Base-by-base conservation (phyloP, 2,113 vertebrate species). In the Acanthochromis polyacanthus region DNA sequence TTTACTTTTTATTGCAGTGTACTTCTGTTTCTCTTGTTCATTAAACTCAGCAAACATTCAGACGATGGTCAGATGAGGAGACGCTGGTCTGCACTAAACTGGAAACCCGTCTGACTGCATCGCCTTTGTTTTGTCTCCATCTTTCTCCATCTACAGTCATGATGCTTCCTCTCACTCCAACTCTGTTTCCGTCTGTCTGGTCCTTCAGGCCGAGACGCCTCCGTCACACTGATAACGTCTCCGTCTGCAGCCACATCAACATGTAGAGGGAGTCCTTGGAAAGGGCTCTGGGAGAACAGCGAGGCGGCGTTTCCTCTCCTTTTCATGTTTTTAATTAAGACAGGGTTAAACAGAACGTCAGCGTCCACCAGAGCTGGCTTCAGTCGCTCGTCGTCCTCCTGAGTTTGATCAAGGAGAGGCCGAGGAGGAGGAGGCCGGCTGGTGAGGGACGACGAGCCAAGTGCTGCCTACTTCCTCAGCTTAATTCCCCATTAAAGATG, bases 201-300 rank as follows among this genome's bases (percentile, higher is more conserved):
- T 48, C 52, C 85, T 66, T 67, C 59, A 64, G 81, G 88, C 81
- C 71, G 25, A n/a, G n/a, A n/a, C n/a, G n/a, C n/a, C n/a, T 75
- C 78, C 56, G 56, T 77, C 75, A 65, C 57, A 63, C 75, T 64
- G 80, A 90, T 80, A 85, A 86, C 71, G 75, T 84, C 84, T 83
- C 81, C 78, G 78, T 91, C 83, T 90, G 89, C 85, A 83, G 82
- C 48, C 16, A 85, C 89, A 91, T 93, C 82, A 93, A 92, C 80
- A 88, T 90, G 90, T 87, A 82, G 82, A 66, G 61, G 67, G 73
- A 87, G 84, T 84, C 89, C 73, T 84, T 92, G 89, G 90, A 85
- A 79, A 71, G 51, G 55, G 55, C 76, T 83, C 55, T 48, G 71
- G 72, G 79, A 87, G 56, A 84, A 71, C 22, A 69, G 53, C 43